Base-by-base conservation (phyloP, 1,140 invertebrate genomes). In the Holcopasites calliopsidis region DNA sequence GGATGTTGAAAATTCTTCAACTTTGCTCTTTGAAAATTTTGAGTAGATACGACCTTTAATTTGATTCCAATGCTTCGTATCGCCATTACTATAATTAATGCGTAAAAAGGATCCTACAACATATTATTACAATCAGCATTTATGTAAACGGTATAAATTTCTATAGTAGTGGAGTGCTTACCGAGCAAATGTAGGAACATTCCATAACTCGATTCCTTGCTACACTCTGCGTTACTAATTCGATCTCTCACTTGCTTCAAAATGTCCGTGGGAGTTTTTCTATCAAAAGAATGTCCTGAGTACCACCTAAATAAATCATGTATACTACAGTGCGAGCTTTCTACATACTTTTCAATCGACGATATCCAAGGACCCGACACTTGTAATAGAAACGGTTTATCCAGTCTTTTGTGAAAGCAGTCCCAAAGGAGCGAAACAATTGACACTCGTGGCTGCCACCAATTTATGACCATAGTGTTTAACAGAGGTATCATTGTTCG, bases 21-120 rank as follows among this genome's bases (percentile, higher is more conserved):
- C 81, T 88, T 92, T 93, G 16, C 80, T 85, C 23, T 89, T 88
- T 0, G 92, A 90, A 57, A 92, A 90, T 84, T 92, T 93, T 0
- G 90, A 90, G 76, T 89, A 92, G 55, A 93, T 87, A 68, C 92
- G 84, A 7, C 92, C 90, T 82, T 91, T 91, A 11, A 93, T 87
- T 78, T 92, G 92, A 77, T 92, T 92, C 92, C 91, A 93, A 82
- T 88, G 81, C 76, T 91, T 91, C 16, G 66, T 42, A 55, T 92
- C 88, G 10, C 73, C 83, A 33, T 77, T 79, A 21, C 73, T 71
- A 33, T 86, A 86, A 54, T 85, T 86, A 55, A 88, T 88, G 52
- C 86, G 72, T 40, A 92, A 85, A 84, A 92, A 89, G 6, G 72
- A 85, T 23, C 91, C 92, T 88, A 23, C 33, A 77, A 81, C 49